Evolutionary conservation across 2,113 vertebrate species (phyloP).

Genomic region (Seriola dumerili): DNA sequence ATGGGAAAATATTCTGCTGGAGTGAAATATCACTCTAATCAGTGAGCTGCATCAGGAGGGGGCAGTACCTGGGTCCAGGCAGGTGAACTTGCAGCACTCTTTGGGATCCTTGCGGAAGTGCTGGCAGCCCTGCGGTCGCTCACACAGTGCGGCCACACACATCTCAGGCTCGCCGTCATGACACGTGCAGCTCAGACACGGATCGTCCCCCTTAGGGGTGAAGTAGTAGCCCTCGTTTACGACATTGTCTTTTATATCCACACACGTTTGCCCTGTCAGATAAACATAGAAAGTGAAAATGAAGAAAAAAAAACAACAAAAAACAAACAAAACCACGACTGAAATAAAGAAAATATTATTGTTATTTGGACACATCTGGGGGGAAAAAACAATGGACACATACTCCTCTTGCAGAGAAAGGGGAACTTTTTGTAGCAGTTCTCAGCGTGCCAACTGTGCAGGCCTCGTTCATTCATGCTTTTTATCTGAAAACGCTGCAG

Average conservation of each 20-base stretch:
- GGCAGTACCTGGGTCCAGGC: constrained; percentile 93
- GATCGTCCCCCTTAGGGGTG: constrained; percentile 97
- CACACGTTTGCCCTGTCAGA: constrained; percentile 93
- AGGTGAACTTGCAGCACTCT: constrained; percentile 99
- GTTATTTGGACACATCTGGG: not conserved
- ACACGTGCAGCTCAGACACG: constrained; percentile 97
- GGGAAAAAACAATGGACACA: constrained; percentile 49
- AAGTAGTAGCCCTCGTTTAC: constrained; percentile 98
- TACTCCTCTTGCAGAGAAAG: constrained; percentile 98
- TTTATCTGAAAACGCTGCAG: constrained; percentile 94
- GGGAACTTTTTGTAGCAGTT: constrained; percentile 97
- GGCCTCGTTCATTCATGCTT: constrained; percentile 90
- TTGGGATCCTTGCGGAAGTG: constrained; percentile 97
- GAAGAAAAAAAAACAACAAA: not conserved
- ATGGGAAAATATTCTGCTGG: not conserved
- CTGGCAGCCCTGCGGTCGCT: constrained; percentile 95
- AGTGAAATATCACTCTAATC: not conserved
- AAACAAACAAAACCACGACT: not conserved
- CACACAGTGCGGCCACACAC: constrained; percentile 96
- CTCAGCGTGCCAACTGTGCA: constrained; percentile 97
- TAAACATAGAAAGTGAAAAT: not conserved
- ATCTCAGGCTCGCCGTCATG: constrained; percentile 97
- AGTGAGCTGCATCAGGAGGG: not conserved
- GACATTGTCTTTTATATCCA: constrained; percentile 98
- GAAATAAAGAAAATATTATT: not conserved